Conservation (phyloP, 2,888 invertebrate species). For the Drosophila buzzatii region DNA sequence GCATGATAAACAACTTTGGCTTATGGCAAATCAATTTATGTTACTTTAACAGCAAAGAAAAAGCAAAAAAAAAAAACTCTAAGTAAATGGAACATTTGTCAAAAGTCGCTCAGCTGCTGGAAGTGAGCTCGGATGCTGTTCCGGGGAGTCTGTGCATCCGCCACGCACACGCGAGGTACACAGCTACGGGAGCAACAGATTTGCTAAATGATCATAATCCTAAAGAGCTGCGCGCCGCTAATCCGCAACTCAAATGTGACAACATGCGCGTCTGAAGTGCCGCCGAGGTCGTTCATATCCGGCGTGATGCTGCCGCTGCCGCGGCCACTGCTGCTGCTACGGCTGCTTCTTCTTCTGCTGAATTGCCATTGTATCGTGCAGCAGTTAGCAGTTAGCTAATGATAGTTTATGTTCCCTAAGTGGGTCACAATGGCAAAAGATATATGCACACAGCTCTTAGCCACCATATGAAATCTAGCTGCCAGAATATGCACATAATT, state of each 20-base stretch:
- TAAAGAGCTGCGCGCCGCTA: constrained; percentile 77
- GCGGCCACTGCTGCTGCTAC: constrained; percentile 5
- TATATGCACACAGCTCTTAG: not conserved
- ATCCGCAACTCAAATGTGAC: constrained; percentile 84
- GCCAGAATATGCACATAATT: constrained; percentile 26
- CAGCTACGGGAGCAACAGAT: constrained; percentile 83
- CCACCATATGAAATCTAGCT: not conserved
- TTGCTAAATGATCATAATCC: constrained; percentile 85
- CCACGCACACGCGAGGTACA: constrained; percentile 48
- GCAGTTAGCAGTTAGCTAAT: constrained; percentile 42
- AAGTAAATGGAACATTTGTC: constrained; percentile 70
- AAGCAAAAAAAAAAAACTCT: constrained; percentile 7
- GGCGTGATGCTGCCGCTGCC: constrained; percentile 8
- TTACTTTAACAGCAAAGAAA: constrained; percentile 16
- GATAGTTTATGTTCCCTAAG: constrained; percentile 69
- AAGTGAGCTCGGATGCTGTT: not conserved
- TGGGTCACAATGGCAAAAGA: constrained; percentile 67
- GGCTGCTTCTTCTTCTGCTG: not conserved
- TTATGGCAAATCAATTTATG: constrained; percentile 4
- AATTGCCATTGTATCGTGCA: constrained; percentile 32
- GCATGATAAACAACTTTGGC: constrained; percentile 32
- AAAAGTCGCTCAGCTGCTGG: constrained; percentile 54
- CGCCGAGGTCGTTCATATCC: constrained; percentile 56
- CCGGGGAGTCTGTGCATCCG: constrained; percentile 38
- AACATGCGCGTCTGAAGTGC: constrained; percentile 82